Conservation (phyloP, 2,113 vertebrate species). For the Scortum barcoo region DNA sequence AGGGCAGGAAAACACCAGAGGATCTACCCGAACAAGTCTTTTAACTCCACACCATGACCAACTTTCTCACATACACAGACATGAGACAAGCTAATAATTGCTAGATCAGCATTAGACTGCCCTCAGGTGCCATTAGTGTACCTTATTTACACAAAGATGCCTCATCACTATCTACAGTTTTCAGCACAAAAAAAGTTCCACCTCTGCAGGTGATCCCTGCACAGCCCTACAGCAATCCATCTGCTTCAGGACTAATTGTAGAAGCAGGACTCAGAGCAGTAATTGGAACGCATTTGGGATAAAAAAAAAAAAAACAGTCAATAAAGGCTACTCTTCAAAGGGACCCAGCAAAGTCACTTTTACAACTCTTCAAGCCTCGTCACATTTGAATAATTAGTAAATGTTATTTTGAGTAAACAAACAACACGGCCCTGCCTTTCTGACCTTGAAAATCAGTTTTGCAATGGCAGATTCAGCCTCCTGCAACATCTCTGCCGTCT, state of each 20-base stretch:
- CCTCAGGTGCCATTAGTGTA: neutral
- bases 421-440: constrained; percentile 4
- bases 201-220: constrained; percentile 18
- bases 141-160: neutral
- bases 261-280: constrained; percentile 39
- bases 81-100: constrained; percentile 3
- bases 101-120: neutral
- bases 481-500: neutral
- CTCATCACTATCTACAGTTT: neutral
- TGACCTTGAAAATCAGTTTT: constrained; percentile 7
- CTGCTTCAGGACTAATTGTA: constrained; percentile 47
- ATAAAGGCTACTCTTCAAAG: constrained; percentile 57
- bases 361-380: constrained; percentile 46
- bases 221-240: constrained; percentile 21
- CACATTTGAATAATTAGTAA: constrained; percentile 55
- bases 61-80: neutral
- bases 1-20: constrained; percentile 40
- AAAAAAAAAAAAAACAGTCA: constrained; percentile 62
- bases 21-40: constrained; percentile 35
- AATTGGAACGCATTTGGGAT: constrained; percentile 51
- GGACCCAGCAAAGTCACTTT: neutral
- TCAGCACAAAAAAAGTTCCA: neutral
- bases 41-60: constrained; percentile 7
- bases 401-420: constrained; percentile 45
- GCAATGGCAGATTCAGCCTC: neutral